A percentile compares a stretch with the other conserved stretches of the same genome.
Conservation (phyloP, 1,140 invertebrate species). For the Helicoverpa zea region DNA sequence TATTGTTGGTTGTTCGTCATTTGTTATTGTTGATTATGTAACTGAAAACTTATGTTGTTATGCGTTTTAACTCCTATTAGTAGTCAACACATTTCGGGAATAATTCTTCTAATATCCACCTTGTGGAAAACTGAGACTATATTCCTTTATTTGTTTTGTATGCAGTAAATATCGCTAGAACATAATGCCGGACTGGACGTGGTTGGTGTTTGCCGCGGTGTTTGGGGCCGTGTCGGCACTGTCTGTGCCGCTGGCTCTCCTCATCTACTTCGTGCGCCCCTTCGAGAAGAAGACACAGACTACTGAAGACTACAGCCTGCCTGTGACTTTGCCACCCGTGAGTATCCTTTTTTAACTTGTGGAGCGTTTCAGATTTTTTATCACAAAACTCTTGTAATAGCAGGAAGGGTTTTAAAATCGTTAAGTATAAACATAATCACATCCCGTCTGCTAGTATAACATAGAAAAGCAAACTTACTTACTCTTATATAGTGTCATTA, state of each 20-base stretch:
- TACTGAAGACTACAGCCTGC: conserved; percentile 66
- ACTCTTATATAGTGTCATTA: no score
- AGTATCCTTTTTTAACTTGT: conserved; percentile 51
- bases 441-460: no score
- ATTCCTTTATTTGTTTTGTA: background rate
- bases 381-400: no score
- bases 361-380: background rate
- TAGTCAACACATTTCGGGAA: no score
- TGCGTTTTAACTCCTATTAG: background rate
- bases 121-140: background rate
- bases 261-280: conserved; percentile 75
- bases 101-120: background rate
- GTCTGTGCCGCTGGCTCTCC: conserved; percentile 66
- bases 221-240: conserved; percentile 76
- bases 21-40: background rate
- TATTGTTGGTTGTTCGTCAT: background rate
- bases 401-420: no score
- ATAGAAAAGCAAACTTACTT: no score
- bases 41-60: background rate
- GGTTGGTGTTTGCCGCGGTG: conserved; percentile 75
- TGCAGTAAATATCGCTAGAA: conserved; percentile 51
- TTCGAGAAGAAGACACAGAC: conserved; percentile 69
- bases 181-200: conserved; percentile 81
- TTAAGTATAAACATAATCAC: no score
- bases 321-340: conserved; percentile 77